These are phyloP conservation scores for Peromyscus maniculatus DNA, from an alignment of 2,113 vertebrate species.

Conservation along the genomic window DNA sequence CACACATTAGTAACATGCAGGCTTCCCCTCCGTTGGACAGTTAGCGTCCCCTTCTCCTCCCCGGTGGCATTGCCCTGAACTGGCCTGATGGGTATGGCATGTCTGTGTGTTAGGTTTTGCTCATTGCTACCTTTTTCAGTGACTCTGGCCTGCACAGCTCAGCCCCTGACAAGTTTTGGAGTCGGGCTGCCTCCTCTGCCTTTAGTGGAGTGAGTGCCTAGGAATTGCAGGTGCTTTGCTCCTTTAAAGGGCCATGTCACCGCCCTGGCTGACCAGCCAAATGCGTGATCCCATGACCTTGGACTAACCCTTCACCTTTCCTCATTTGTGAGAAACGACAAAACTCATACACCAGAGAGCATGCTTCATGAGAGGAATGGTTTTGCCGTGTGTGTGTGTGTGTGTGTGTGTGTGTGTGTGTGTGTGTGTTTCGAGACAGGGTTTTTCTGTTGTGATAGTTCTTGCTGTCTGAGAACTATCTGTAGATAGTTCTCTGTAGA, in stretches of 20 bases:
- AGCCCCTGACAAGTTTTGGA: not conserved
- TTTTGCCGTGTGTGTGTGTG: not conserved
- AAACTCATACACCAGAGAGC: not conserved
- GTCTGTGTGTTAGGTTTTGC: not conserved
- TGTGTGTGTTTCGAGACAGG: no score
- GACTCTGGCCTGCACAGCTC: not conserved
- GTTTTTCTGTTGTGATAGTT: not conserved
- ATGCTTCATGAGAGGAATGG: fast-evolving
- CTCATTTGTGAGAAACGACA: not conserved
- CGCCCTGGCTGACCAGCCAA: not conserved
- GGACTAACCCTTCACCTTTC: not conserved
- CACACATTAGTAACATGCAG: not conserved
- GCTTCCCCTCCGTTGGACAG: not conserved
- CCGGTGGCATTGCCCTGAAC: not conserved
- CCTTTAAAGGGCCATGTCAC: not conserved
- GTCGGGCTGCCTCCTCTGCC: not conserved
- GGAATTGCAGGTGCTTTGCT: not conserved
- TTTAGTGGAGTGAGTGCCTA: no score
- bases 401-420: not conserved
- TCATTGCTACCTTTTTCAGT: not conserved
- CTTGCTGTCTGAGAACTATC: not conserved
- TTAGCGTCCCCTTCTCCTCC: not conserved
- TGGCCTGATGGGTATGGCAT: not conserved
- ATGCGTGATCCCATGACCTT: slow-evolving; percentile 44
- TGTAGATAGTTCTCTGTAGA: not conserved